Percentiles rank a stretch among this genome's conserved stretches.
These are phyloP conservation scores for Acanthosepion lycidas DNA, from an alignment of 2,888 invertebrate genomes.

Conservation along the genomic window DNA sequence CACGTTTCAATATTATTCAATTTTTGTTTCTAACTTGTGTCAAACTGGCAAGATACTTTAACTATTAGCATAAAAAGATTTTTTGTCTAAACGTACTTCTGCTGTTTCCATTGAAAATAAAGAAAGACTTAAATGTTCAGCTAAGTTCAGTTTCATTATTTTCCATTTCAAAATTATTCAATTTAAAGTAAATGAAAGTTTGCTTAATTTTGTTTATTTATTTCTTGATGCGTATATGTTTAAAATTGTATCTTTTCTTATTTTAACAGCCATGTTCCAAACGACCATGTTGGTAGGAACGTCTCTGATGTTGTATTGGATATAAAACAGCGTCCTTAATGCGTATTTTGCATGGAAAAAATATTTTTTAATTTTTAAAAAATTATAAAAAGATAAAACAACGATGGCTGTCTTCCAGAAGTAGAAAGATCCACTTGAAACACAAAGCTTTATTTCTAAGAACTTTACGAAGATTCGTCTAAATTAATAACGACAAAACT, in stretches of 20 bases:
- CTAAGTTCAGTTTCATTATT: no score
- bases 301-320: slow-evolving; percentile 21
- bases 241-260: background rate
- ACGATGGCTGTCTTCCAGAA: background rate
- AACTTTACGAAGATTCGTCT: background rate
- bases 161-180: no score
- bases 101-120: no score
- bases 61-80: no score
- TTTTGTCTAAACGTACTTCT: no score
- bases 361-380: no score
- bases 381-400: background rate
- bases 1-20: no score
- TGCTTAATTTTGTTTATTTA: background rate
- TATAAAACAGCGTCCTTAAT: background rate
- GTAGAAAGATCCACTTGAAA: background rate
- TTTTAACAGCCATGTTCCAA: background rate
- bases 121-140: no score
- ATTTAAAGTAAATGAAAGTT: no score
- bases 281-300: slow-evolving; percentile 18
- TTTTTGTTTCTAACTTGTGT: no score
- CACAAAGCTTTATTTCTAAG: background rate
- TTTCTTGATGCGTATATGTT: background rate
- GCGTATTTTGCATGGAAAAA: background rate
- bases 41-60: no score
- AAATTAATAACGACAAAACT: background rate